Conservation (phyloP, 2,888 invertebrate species). For the Pseudoips prasinana region DNA sequence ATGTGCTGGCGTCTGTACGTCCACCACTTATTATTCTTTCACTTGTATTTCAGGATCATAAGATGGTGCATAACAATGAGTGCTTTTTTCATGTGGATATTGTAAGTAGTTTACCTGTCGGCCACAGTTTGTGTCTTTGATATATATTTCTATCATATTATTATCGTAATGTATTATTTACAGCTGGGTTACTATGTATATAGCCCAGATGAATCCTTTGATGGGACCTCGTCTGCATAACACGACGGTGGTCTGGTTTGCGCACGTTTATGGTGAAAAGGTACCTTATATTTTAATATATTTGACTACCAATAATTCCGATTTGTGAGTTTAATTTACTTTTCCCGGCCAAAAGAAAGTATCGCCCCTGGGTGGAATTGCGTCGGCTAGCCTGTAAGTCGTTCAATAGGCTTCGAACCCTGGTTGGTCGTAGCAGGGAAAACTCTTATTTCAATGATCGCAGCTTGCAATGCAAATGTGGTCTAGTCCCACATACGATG, state of each 20-base stretch:
- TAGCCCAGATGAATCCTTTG: conserved; percentile 60
- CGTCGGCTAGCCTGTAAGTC: no score
- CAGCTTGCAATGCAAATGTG: no score
- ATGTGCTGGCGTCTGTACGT: no score
- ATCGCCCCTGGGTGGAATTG: no score
- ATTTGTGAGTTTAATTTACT: no score
- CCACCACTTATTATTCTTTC: no score
- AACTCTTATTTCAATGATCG: no score
- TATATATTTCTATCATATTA: background rate
- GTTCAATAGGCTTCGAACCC: no score
- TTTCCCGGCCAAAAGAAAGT: no score
- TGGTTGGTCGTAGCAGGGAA: no score
- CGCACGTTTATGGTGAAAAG: conserved; percentile 15
- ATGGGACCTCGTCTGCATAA: conserved; percentile 54
- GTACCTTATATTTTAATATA: conserved; percentile 1
- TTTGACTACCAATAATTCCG: no score
- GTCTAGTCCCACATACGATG: no score
- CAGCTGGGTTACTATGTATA: conserved; percentile 62
- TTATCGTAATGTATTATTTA: conserved; percentile 15
- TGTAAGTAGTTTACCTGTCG: conserved; percentile 40
- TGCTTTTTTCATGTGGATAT: conserved; percentile 51
- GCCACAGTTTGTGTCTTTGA: background rate
- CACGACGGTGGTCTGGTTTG: conserved; percentile 51
- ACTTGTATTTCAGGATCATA: conserved; percentile 47
- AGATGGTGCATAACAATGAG: conserved; percentile 48